Evolutionary conservation across 2,113 vertebrate genomes (phyloP), one percentile per base, ranked within the genome.

Genomic region (Maccullochella peelii): DNA sequence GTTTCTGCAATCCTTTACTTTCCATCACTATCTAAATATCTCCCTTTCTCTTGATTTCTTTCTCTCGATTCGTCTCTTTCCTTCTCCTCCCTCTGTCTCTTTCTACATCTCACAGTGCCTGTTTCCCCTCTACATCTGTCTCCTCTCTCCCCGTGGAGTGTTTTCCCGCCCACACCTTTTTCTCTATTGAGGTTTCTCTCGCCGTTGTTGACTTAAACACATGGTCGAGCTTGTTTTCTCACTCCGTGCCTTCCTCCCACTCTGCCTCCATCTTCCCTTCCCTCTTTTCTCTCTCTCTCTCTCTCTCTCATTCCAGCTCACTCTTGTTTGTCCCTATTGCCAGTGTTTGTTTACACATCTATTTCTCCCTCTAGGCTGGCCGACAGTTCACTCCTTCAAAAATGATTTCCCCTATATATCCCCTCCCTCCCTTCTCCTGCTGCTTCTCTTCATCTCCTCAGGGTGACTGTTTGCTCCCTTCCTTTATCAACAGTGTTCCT

Each of bases 151-250:
- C 81, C 21, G 62, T 77, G 71, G 90, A 93, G 91, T 84, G 77
- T 90, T 92, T 88, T 92, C 90, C 91, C 86, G 74, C 94, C 92
- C 91, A 94, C 92, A 89, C 88, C 84, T 90, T 89, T 82, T 86
- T 85, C 86, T 93, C 89, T 88, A 73, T 86, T 89, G 92, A 91
- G 91, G 89, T 92, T 92, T 91, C 82, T 90, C 89, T 86, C 72
- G 82, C 91, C 42, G 78, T 78, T 92, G 91, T 94, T 91, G 92
- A 94, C 92, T 93, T 91, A 94, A 92, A 93, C 93, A 93, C 92
- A 93, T 87, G 93, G 91, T 88, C 79, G 66, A 86, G 92, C 87
- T 94, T 92, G 86, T 93, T 94, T 93, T 93, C 89, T 93, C 87
- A 66, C 90, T 91, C 80, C 38, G 50, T 73, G 84, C 73, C 84